Base-by-base conservation (phyloP, 2,888 invertebrate species). In the Diploptera punctata region DNA sequence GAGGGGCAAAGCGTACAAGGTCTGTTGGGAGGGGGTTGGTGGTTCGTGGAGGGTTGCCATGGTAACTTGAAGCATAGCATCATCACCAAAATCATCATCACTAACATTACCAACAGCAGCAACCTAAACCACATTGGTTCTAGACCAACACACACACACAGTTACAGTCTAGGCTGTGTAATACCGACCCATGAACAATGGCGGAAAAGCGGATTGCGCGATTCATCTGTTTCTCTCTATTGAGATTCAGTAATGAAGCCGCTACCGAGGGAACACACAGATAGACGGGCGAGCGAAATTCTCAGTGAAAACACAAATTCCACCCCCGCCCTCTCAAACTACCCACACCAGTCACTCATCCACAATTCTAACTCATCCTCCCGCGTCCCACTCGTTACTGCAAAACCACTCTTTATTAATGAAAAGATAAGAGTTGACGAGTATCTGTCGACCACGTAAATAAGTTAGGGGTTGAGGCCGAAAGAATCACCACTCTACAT, bases 151-250 rank as follows among this genome's bases (percentile, higher is more conserved):
- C 67, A 67, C 67, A 67, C 67, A 44, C 67, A 44, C 29, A 31
- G 47, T 31, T 31, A 31, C 26, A 26, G 26, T 26, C 67, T 33
- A 13, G 68, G 9, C 26, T 68, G 52, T 21, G 52, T 47, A 68
- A 29, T 19, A 31, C 69, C 19, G 38, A 52, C 69, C 38, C 60
- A 9, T 52, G 52, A 54, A 71, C 71, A 71, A 71, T 68, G 72
- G 72, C 68, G 72, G 72, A 49, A 68, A 72, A 72, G 72, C 72
- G 72, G 72, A 72, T 72, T 72, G 68, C 68, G 68, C 72, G 72
- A 60, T 72, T 72, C 72, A 72, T 72, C 72, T 72, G 72, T 72
- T 72, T 54, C 72, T 49, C 43, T 61, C 49, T 62, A 65, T 70
- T 70, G 70, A 65, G 70, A 33, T 33, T 21, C 68, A 49, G 70